Evolutionary conservation across 2,797 vertebrate species (phyloP).

Genomic region (Acipenser ruthenus): DNA sequence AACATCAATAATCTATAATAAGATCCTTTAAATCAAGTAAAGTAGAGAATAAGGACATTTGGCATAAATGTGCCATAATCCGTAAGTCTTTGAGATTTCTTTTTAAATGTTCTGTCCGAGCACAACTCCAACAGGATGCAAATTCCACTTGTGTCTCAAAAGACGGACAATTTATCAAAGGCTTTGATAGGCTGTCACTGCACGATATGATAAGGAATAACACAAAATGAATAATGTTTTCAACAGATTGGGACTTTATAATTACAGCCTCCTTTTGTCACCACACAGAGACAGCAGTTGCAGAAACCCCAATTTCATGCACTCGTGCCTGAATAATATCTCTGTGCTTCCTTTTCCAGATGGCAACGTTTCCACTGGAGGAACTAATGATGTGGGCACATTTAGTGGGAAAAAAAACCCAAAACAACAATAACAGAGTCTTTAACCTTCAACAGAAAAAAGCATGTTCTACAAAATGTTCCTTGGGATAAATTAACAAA

Average conservation of each 20-base stretch:
- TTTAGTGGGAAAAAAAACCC: conserved; percentile 59
- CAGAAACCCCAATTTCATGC: conserved; percentile 98
- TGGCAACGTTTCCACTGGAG: conserved; percentile 92
- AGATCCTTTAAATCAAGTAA: too few species aligned
- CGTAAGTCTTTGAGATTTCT: too few species aligned
- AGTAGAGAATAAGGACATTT: too few species aligned
- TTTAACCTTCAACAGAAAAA: conserved; percentile 99
- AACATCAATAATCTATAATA: too few species aligned
- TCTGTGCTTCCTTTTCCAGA: conserved; percentile 90
- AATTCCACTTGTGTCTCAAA: conserved; percentile 35
- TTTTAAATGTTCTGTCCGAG: conserved; percentile 4
- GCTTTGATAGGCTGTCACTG: conserved; percentile 77
- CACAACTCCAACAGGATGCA: conserved; percentile 25
- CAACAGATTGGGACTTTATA: conserved; percentile 80
- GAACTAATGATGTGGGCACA: conserved; percentile 98
- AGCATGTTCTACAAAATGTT: conserved; percentile 87
- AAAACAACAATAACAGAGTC: conserved; percentile 96
- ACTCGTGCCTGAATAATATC: conserved; percentile 98
- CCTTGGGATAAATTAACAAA: conserved; percentile 94
- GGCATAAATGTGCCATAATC: too few species aligned
- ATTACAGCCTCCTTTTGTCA: conserved; percentile 77
- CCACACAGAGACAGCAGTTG: conserved; percentile 73
- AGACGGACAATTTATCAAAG: conserved; percentile 79
- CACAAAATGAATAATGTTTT: conserved; percentile 97
- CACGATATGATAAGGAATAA: conserved; percentile 93